These are phyloP conservation scores for Tetramorium parvispinum DNA, from an alignment of 1,140 invertebrate species.

Conservation along the genomic window DNA sequence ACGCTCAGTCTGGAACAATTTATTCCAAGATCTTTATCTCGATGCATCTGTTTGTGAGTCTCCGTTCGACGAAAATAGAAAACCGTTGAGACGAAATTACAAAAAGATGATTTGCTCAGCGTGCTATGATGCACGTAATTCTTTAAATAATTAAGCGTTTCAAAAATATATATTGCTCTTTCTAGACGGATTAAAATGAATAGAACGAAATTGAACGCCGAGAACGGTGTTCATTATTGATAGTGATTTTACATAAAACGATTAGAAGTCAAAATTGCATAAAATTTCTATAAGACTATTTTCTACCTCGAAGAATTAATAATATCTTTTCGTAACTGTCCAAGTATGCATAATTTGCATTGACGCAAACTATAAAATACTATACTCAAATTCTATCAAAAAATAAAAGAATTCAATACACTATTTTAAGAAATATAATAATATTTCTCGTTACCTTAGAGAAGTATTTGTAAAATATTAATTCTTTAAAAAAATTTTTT, in stretches of 20 bases:
- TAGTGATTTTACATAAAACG: neutral
- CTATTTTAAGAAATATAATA: neutral
- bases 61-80: neutral
- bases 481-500: slow-evolving; percentile 1
- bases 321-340: neutral
- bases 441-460: neutral
- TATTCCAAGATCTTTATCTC: neutral
- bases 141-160: neutral
- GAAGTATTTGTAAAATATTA: neutral
- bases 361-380: neutral
- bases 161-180: neutral
- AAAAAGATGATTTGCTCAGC: neutral
- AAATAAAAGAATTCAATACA: neutral
- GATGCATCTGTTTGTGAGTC: neutral
- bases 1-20: neutral
- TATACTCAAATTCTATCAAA: neutral
- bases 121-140: neutral
- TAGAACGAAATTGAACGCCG: neutral
- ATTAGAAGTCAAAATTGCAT: neutral
- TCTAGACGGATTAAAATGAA: neutral
- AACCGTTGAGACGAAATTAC: no score
- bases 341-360: neutral
- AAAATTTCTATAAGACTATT: neutral
- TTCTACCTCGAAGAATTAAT: neutral
- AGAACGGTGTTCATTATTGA: neutral